These are phyloP conservation scores for Vanessa tameamea DNA, from an alignment of 1,140 invertebrate species.

Conservation along the genomic window DNA sequence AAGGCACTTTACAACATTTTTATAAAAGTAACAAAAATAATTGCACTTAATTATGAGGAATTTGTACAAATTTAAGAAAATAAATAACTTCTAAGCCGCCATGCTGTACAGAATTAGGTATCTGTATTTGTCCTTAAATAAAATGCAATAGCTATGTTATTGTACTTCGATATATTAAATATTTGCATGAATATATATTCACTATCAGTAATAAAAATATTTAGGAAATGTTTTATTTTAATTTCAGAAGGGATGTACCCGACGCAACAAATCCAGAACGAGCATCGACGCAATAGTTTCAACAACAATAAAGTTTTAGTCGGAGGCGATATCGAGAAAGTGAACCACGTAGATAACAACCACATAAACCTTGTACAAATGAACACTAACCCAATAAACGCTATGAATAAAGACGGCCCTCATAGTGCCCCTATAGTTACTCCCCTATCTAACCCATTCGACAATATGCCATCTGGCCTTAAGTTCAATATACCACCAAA, in stretches of 20 bases:
- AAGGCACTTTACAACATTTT: too few relatives aligned
- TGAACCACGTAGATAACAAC: constrained; percentile 49
- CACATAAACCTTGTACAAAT: constrained; percentile 54
- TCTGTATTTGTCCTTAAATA: too few relatives aligned
- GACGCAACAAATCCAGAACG: constrained; percentile 40
- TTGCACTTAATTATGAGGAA: too few relatives aligned
- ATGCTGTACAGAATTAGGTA: too few relatives aligned
- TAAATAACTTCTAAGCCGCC: too few relatives aligned
- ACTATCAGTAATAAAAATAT: neutral
- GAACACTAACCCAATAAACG: constrained; percentile 37
- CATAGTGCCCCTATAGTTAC: constrained; percentile 42
- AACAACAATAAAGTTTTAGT: constrained; percentile 76
- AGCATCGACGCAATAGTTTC: constrained; percentile 55
- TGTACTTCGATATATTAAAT: too few relatives aligned
- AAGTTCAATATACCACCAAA: constrained; percentile 52
- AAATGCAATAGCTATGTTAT: too few relatives aligned
- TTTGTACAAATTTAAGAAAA: neutral
- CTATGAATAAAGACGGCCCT: constrained; percentile 29
- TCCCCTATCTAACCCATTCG: constrained; percentile 62
- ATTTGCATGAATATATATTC: too few relatives aligned
- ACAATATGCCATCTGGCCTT: constrained; percentile 60
- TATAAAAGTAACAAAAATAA: too few relatives aligned
- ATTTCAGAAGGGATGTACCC: constrained; percentile 65
- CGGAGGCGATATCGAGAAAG: constrained; percentile 58
- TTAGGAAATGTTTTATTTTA: constrained; percentile 10